Conservation (phyloP, 2,113 vertebrate genomes). For the Thoracochromis brauschi region DNA sequence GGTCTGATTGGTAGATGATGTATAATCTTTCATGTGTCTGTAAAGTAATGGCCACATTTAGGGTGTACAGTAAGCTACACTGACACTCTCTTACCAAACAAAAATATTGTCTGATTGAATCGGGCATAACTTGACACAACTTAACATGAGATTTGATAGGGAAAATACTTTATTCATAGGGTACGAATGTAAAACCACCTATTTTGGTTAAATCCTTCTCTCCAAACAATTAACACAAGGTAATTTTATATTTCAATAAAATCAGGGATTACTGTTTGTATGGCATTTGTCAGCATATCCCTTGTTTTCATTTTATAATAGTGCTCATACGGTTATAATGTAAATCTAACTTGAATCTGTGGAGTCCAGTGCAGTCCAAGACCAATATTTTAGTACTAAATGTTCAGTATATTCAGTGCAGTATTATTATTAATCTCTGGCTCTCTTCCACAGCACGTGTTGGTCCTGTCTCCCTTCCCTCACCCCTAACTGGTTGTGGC, state of each 20-base stretch:
- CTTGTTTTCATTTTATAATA: neutral
- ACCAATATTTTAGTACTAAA: neutral
- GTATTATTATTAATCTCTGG: neutral
- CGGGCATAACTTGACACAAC: neutral
- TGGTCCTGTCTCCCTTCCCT: neutral
- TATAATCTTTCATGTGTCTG: neutral
- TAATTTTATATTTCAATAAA: neutral
- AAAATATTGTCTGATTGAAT: neutral
- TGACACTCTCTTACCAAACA: neutral
- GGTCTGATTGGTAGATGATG: neutral
- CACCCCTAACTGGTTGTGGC: neutral
- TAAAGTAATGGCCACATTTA: neutral
- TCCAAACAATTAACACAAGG: neutral
- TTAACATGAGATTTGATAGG: neutral
- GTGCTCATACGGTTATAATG: neutral
- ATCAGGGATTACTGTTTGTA: neutral
- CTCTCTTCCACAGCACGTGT: neutral
- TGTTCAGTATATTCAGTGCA: neutral
- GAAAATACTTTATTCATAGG: neutral
- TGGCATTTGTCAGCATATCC: neutral
- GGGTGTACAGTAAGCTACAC: neutral
- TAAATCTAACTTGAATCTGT: neutral
- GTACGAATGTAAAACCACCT: neutral
- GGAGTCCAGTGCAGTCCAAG: neutral
- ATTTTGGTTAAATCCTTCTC: neutral